Percentiles rank a stretch among this genome's conserved stretches.
Evolutionary conservation across 2,888 invertebrate genomes (phyloP).

Genomic region (Eurois occulta): DNA sequence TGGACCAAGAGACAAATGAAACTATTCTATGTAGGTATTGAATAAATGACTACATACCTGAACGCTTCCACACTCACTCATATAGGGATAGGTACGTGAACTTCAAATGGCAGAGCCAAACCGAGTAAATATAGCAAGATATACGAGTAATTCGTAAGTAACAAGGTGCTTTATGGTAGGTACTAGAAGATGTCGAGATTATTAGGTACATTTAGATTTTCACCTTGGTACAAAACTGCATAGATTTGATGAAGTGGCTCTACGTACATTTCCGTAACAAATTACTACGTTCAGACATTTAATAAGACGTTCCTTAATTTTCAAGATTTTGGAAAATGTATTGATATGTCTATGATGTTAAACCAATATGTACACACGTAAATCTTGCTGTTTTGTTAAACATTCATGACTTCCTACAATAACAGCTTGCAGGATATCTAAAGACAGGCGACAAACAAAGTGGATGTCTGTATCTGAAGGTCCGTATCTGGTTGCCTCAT

Average conservation of each 20-base stretch:
- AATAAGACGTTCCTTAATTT: neutral
- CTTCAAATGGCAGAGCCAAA: neutral
- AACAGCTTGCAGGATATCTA: neutral
- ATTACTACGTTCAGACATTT: neutral
- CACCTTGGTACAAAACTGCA: conserved; percentile 1
- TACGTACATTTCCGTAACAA: conserved; percentile 13
- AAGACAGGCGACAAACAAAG: neutral
- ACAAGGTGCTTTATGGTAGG: neutral
- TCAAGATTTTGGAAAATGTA: conserved; percentile 17
- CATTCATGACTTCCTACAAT: neutral
- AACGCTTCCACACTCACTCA: neutral
- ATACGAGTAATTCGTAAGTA: neutral
- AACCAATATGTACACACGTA: neutral
- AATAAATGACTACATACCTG: neutral
- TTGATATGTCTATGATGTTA: conserved; percentile 3
- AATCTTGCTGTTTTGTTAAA: conserved; percentile 9
- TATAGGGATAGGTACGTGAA: neutral
- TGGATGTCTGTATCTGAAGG: neutral
- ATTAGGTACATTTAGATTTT: neutral
- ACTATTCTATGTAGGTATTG: neutral
- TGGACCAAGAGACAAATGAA: neutral
- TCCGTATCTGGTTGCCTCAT: neutral
- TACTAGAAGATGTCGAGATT: conserved; percentile 3
- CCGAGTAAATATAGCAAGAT: neutral
- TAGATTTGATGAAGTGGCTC: neutral